Evolutionary conservation across 2,888 invertebrate genomes (phyloP).

Genomic region (Emmelina monodactyla): DNA sequence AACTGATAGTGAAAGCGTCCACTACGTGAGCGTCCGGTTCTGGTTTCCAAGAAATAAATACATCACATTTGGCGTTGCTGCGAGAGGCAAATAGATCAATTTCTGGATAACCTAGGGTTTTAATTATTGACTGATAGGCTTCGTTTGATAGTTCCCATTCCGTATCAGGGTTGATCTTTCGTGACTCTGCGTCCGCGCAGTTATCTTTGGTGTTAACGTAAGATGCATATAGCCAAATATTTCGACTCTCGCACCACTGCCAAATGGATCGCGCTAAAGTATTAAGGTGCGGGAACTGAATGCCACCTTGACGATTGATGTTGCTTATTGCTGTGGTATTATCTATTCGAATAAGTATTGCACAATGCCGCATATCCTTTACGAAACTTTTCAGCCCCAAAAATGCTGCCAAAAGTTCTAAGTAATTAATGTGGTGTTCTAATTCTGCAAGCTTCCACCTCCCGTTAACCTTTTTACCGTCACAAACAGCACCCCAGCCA

Average conservation of each 20-base stretch:
- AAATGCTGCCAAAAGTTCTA: too few relatives aligned
- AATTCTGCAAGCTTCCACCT: too few relatives aligned
- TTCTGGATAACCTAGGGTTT: slow-evolving; percentile 7
- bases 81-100: slow-evolving; percentile 14
- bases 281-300: background rate
- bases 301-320: background rate
- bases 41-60: slow-evolving; percentile 15
- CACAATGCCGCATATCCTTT: too few relatives aligned
- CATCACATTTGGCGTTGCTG: slow-evolving; percentile 10
- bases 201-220: background rate
- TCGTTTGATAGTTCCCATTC: background rate
- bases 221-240: background rate
- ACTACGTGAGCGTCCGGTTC: slow-evolving; percentile 16
- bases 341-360: too few relatives aligned
- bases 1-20: slow-evolving; percentile 18
- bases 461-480: too few relatives aligned
- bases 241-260: slow-evolving; percentile 14
- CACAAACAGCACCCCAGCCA: too few relatives aligned
- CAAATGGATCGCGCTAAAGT: background rate
- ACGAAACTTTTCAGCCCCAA: too few relatives aligned
- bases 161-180: background rate
- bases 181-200: background rate
- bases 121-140: background rate
- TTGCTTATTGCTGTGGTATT: background rate
- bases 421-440: too few relatives aligned